Evolutionary conservation across 2,113 vertebrate genomes (phyloP), one percentile per base, ranked within the genome.

Genomic region (Muntiacus muntjak): DNA sequence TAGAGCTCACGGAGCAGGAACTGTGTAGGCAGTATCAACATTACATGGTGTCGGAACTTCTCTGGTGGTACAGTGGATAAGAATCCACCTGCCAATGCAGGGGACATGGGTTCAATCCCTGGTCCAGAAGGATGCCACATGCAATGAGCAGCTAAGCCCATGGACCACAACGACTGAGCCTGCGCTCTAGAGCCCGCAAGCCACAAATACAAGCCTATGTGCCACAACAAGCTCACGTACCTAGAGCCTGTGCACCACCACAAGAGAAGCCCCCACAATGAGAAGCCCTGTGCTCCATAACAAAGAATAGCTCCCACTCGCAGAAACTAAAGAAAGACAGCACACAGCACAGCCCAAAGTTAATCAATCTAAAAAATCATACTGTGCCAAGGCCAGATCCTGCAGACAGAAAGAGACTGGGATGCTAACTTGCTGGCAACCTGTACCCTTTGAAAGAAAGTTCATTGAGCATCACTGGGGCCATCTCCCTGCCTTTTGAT

Each of bases 181-280:
- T 76, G 40, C 0, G 0, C 23, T 43, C 23, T 43, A 7, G 23
- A 76, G 21, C 71, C 40, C 0, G 0, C 40, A 43, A 43, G 71
- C 36, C 40, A 43, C 23, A 43, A 26, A 13, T 26, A 76, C 6
- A 12, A 76, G 71, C 10, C 67, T 26, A 2, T 74, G 21, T 43
- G 40, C 40, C 40, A 4, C 71, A 43, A 40, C 71, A 26, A 43
- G 71, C 71, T 43, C 23, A 26, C 7, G 40, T 3, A 43, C 36
- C 36, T 26, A 14, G 11, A 76, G 36, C 71, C 36, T 26, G 71
- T 4, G 23, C 40, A 4, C 71, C 71, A 15, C 40, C 25, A 43
- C 10, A 26, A 76, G 71, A 43, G 23, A 25, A 43, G 71, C 23
- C 23, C 21, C 40, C 71, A 43, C 71, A 43, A 15, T 76, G 71